phyloP scores from a whole-genome alignment of 1,140 invertebrate genomes.

The Epicauta chinensis region DNA sequence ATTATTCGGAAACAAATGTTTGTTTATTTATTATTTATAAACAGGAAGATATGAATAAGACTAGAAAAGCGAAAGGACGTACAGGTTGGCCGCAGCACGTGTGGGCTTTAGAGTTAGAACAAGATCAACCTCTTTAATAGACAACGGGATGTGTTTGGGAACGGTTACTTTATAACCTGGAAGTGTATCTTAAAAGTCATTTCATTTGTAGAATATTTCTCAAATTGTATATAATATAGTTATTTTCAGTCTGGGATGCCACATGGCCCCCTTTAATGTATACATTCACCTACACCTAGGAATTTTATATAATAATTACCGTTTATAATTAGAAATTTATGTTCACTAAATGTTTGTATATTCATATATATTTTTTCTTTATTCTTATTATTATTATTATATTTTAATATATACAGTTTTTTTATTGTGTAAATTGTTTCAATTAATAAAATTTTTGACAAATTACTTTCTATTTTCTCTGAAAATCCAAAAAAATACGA shows the following conservation, averaged over 20 bases:
- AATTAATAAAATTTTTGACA: no score
- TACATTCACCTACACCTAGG: conserved; percentile 39
- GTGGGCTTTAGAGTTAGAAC: conserved; percentile 84
- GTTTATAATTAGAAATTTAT: conserved; percentile 33
- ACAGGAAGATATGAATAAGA: conserved; percentile 37
- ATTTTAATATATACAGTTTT: background rate
- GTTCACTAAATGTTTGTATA: conserved; percentile 28
- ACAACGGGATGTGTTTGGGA: conserved; percentile 17
- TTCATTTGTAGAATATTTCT: conserved; percentile 36
- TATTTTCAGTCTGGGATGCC: conserved; percentile 37
- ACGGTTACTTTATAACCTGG: conserved; percentile 27
- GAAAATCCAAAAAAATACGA: no score
- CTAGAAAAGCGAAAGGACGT: conserved; percentile 62
- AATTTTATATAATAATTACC: conserved; percentile 37
- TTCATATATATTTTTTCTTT: conserved; percentile 9
- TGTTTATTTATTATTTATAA: conserved; percentile 28
- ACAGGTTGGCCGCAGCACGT: conserved; percentile 95
- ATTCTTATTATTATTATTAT: conserved; percentile 7
- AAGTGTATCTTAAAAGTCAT: conserved; percentile 33
- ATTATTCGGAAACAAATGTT: background rate
- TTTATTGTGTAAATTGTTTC: background rate
- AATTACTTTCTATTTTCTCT: no score
- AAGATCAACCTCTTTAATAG: conserved; percentile 50
- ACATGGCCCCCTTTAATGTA: conserved; percentile 40
- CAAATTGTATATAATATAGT: conserved; percentile 40